Evolutionary conservation across 2,113 vertebrate species (phyloP).

Genomic region (Hystrix cristata): DNA sequence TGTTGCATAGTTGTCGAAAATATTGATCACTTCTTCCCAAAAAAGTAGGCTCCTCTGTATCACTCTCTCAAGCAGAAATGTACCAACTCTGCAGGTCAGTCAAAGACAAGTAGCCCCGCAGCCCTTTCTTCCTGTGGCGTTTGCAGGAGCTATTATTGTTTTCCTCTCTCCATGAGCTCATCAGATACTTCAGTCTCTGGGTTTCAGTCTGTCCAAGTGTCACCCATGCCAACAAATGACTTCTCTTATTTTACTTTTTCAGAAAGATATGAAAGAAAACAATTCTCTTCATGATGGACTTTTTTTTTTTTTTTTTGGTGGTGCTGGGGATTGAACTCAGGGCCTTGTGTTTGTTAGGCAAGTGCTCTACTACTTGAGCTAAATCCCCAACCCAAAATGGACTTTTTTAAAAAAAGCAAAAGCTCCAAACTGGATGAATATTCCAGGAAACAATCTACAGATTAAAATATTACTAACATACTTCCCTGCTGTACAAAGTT

Average conservation of each 20-base stretch:
- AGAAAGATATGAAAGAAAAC: constrained; percentile 61
- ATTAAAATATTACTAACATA: not conserved
- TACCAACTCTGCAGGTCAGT: not conserved
- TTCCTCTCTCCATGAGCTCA: constrained; percentile 61
- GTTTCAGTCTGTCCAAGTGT: constrained; percentile 59
- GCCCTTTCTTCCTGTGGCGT: not conserved
- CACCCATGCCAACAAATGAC: constrained; percentile 76
- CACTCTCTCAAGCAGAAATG: not conserved
- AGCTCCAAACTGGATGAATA: not conserved
- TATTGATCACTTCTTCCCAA: not conserved
- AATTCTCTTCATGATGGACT: not conserved
- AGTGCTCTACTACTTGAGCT: no score
- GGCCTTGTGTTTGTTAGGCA: no score
- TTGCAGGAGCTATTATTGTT: not conserved
- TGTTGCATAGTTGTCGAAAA: not conserved
- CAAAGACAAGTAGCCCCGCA: constrained; percentile 1
- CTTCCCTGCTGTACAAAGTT: not conserved
- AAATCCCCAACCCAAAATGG: not conserved
- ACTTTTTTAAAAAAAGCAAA: constrained; percentile 64
- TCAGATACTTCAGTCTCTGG: not conserved
- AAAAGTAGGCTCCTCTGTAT: not conserved
- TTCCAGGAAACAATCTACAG: not conserved
- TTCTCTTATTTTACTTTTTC: constrained; percentile 65
- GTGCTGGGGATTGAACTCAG: no score
- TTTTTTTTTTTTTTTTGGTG: not conserved